Conservation (phyloP, 2,113 vertebrate genomes). For the Ceyx margarethae region DNA sequence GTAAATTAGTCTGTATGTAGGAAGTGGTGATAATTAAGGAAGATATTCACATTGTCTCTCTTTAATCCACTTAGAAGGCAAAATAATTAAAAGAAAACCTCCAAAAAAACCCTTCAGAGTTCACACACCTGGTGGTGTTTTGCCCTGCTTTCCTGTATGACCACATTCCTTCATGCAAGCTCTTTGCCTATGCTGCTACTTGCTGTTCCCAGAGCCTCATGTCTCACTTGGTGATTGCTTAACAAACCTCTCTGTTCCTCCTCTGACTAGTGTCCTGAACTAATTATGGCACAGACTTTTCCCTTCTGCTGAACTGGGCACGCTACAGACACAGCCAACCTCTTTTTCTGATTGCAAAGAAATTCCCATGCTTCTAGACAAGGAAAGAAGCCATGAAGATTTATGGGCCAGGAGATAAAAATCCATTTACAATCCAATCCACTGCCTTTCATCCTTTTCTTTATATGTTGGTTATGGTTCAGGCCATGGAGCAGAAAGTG, state of each 20-base stretch:
- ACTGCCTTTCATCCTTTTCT: background rate
- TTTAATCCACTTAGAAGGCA: background rate
- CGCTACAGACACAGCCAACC: background rate
- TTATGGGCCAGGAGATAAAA: background rate
- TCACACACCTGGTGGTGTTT: background rate
- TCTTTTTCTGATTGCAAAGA: background rate
- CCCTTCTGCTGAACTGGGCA: background rate
- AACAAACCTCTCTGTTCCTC: background rate
- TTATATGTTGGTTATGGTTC: background rate
- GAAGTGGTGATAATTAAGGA: background rate
- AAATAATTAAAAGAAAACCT: background rate
- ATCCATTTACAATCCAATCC: background rate
- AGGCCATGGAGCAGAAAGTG: background rate
- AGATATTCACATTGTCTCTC: background rate
- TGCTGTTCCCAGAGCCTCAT: background rate
- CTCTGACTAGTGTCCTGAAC: background rate
- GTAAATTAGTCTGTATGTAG: background rate
- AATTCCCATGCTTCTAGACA: background rate
- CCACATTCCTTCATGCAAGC: background rate
- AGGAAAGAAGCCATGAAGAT: background rate
- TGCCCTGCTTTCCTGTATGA: constrained; percentile 17
- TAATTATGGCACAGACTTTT: background rate
- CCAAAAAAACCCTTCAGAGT: background rate
- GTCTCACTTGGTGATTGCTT: background rate
- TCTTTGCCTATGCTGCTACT: background rate